Base-by-base conservation (phyloP, 64 coral and sea anemone species). In the Dendronephthya gigantea region DNA sequence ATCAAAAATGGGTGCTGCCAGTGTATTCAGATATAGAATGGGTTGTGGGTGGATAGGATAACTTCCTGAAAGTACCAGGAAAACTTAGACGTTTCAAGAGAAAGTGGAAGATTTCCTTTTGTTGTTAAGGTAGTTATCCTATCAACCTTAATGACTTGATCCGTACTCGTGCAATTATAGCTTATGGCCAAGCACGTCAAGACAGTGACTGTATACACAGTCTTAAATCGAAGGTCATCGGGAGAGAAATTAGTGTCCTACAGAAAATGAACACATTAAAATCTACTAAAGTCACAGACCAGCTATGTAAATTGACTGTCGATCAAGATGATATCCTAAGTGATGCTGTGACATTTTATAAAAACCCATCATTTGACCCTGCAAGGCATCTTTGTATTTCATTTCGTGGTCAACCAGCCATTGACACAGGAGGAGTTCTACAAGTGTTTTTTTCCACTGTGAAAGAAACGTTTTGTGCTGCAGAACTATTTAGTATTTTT, bases 361-460 rank as follows among this genome's bases (percentile, higher is more conserved):
- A 85, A 37, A 56, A 29, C 33, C 48, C 50, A 56, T 34, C 22
- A 56, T 85, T 85, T 85, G 83, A 85, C 38, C 83, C 50, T 35
- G 59, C 33, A 27, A 34, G 48, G 49, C 48, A 23, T 35, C 0
- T 85, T 33, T 12, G 48, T 25, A 33, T 85, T 52, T 50, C 55
- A 56, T 85, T 56, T 37, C 52, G 38, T 59, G 50, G 38, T 32
- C 83, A 85, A 59, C 83, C 48, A 52, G 83, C 83, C 50, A 65
- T 76, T 62, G 81, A 83, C 83, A 89, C 79, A 40, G 87, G 87
- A 40, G 87, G 87, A 58, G 87, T 89, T 83, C 50, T 82, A 48
- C 40, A 66, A 49, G 69, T 83, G 39, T 83, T 83, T 51, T 89
- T 83, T 62, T 83, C 87, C 22, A 74, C 25, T 13, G 68, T 74